Base-by-base conservation (phyloP, 2,113 vertebrate genomes). In the Tursiops truncatus region DNA sequence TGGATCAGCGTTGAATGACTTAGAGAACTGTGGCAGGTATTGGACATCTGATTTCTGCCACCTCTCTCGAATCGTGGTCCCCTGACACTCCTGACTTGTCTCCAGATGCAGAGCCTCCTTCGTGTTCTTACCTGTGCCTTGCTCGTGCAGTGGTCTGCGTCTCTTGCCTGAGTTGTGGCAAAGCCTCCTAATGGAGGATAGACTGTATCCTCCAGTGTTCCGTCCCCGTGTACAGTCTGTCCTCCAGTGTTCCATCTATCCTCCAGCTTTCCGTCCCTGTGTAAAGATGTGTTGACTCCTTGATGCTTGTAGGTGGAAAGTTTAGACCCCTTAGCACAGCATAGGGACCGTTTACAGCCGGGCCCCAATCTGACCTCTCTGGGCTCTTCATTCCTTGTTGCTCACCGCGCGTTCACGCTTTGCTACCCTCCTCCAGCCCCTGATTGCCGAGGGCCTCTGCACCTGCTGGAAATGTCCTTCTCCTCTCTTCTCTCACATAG, bases 1-100 rank as follows among this genome's bases (percentile, higher is more conserved):
- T 91, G 95, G 67, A 58, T 87, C n/a, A 26, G 10, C 86, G 73
- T 80, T 90, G 41, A 56, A 38, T 85, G 77, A 74, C 10, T 25
- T 76, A 81, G 41, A 63, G 36, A 92, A 84, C 70, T 47, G 53
- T 85, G 58, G 33, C n/a, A 25, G 12, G 65, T 80, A 5, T 68
- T 81, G 25, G 58, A 73, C 44, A 50, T 86, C 56, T 80, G 28
- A 31, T 41, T 80, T 67, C 44, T 70, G 73, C 56, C 53, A 67
- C 26, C 4, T 65, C 13, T 79, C 9, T 73, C 67, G 56, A 71
- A 26, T 36, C 23, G 77, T 63, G n/a, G 60, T 88, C 17, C 26
- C 26, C 28, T 62, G 36, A 85, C 50, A 36, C 38, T 65, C 58
- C 85, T 33, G 44, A 47, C 8, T 38, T 63, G 5, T 85, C 63